Base-by-base conservation (phyloP, 2,797 vertebrate species). In the Lutjanus argentimaculatus region DNA sequence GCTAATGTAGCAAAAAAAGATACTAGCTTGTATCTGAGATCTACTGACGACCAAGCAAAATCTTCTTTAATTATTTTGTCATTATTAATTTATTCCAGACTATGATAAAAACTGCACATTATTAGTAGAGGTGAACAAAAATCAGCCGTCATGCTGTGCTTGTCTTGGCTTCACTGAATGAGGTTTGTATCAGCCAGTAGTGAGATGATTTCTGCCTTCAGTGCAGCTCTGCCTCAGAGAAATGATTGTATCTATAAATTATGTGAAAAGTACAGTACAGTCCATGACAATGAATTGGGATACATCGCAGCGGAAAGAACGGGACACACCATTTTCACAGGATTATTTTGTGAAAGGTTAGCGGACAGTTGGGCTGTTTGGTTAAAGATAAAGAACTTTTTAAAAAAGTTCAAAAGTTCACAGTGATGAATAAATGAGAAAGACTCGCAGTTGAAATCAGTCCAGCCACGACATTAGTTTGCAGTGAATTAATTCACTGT, bases 191-290 rank as follows among this genome's bases (percentile, higher is more conserved):
- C 36, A 70, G 45, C 40, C 42, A 6, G 46, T 6, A 16, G 10
- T 59, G 70, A 62, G 59, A 49, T 79, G 67, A 73, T 64, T 77
- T 63, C 71, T 70, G 49, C 45, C 67, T 42, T 22, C 67, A 64
- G 79, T 48, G 62, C 78, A 80, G 75, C 62, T 53, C 30, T 48
- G 64, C 16, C 42, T 64, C 46, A 69, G 82, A 85, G 53, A 80
- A 75, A 83, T 42, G 21, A 67, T 75, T 64, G 40, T 68, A 69
- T 83, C 65, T 43, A 8, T 51, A 73, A 74, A 71, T 67, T 14
- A 45, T 70, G 61, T 66, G 36, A 77, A 79, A 77, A 42, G 21
- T 40, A 43, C 22, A 66, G 40, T 11, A 36, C 7, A 17, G 30
- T 56, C 43, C n/a, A 14, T 53, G 13, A 46, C 11, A 62, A 14